Conservation (phyloP, 30 jellyfish, hydroid and myxozoan species). For the Mastigias papua region DNA sequence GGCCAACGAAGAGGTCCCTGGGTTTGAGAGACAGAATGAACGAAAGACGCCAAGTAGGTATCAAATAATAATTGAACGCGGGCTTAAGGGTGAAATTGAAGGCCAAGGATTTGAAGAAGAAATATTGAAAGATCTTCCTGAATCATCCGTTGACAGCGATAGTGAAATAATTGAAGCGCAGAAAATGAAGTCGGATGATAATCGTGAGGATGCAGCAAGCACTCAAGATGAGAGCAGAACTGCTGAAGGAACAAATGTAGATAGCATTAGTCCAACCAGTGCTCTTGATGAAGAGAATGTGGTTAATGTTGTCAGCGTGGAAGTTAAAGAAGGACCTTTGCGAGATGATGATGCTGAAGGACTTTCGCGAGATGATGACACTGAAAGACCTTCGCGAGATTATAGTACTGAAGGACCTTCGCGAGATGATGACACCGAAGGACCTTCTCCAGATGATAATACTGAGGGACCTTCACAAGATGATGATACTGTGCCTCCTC, state of each 20-base stretch:
- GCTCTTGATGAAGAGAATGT: neutral
- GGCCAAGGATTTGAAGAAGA: conserved; percentile 41
- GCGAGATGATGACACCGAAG: too few species aligned
- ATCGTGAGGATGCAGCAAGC: neutral
- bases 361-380: too few species aligned
- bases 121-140: conserved; percentile 67
- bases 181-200: conserved; percentile 9
- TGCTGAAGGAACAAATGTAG: neutral
- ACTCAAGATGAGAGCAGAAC: neutral
- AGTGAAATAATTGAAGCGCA: conserved; percentile 44
- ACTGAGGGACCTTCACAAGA: neutral
- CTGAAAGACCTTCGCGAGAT: too few species aligned
- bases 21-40: conserved; percentile 8
- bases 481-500: conserved; percentile 37
- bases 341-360: too few species aligned
- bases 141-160: conserved; percentile 74
- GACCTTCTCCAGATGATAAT: neutral
- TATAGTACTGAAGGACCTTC: too few species aligned
- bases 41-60: neutral
- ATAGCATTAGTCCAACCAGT: neutral
- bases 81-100: conserved; percentile 9
- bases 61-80: conserved; percentile 14
- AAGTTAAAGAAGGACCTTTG: too few species aligned
- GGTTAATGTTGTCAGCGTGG: neutral
- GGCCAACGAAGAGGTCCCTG: neutral